These are phyloP conservation scores for Lasioglossum leucozonium DNA, from an alignment of 2,888 invertebrate species.

Conservation along the genomic window DNA sequence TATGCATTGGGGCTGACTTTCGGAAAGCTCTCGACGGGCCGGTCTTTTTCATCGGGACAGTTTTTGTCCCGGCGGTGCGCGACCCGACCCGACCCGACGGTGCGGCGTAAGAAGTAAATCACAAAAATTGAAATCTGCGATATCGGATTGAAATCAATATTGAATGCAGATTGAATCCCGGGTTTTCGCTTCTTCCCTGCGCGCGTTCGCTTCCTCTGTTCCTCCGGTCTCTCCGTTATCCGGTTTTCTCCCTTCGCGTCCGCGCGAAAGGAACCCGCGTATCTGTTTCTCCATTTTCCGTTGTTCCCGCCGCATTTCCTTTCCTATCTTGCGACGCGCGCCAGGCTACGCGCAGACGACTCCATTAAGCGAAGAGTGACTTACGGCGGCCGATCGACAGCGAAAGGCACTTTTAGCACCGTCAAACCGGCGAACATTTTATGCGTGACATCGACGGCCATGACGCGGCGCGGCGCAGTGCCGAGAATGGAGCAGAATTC, in stretches of 20 bases:
- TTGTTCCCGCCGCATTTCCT: conserved; percentile 43
- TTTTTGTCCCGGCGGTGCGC: conserved; percentile 40
- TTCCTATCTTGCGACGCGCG: conserved; percentile 33
- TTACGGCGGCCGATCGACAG: conserved; percentile 77
- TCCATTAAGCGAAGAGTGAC: conserved; percentile 81
- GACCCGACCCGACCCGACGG: background rate
- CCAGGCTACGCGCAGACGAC: conserved; percentile 73
- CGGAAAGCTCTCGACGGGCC: conserved; percentile 33
- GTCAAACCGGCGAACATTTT: conserved; percentile 59
- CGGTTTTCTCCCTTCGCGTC: conserved; percentile 31
- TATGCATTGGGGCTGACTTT: conserved; percentile 57
- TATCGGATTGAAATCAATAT: conserved; percentile 83
- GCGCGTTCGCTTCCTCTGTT: conserved; percentile 15
- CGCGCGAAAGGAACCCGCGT: conserved; percentile 1
- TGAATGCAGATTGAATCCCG: conserved; percentile 82
- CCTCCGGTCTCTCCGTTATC: conserved; percentile 18
- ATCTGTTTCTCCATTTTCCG: conserved; percentile 52
- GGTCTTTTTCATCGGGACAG: conserved; percentile 45
- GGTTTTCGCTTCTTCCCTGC: conserved; percentile 58
- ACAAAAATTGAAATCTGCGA: conserved; percentile 80
- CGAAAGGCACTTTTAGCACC: conserved; percentile 76
- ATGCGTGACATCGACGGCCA: conserved; percentile 48
- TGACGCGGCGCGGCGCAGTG: conserved; percentile 6
- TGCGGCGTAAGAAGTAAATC: conserved; percentile 80
- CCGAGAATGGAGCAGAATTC: conserved; percentile 14